These are phyloP conservation scores for Mobula hypostoma DNA, from an alignment of 2,113 vertebrate species.

Conservation along the genomic window DNA sequence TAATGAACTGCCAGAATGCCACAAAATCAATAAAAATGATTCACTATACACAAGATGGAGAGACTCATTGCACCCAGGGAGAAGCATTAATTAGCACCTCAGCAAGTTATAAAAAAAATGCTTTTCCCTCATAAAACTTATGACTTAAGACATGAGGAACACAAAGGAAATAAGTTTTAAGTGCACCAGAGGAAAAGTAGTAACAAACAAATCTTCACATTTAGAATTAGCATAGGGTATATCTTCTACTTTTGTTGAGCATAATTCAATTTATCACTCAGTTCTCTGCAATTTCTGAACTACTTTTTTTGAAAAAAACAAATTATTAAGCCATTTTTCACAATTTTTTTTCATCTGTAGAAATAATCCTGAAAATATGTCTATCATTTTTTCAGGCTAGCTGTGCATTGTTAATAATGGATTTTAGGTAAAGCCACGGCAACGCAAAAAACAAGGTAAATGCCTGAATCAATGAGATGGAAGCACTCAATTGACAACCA, in stretches of 20 bases:
- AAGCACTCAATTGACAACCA: not conserved
- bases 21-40: constrained; percentile 28
- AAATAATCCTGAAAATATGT: not conserved
- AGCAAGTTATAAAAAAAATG: not conserved
- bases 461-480: not conserved
- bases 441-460: not conserved
- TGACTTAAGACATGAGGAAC: constrained; percentile 5
- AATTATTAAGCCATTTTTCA: not conserved
- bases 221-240: not conserved
- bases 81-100: not conserved
- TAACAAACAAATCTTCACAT: not conserved
- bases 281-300: not conserved
- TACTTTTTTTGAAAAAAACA: not conserved
- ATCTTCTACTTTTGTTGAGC: not conserved
- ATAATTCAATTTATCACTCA: not conserved
- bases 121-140: not conserved
- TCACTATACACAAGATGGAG: not conserved
- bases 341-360: not conserved
- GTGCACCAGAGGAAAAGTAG: not conserved
- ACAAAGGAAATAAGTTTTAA: not conserved
- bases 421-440: not conserved
- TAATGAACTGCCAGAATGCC: not conserved
- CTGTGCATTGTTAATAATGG: not conserved
- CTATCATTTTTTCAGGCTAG: not conserved
- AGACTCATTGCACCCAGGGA: not conserved